phyloP scores from a whole-genome alignment of 2,888 invertebrate genomes.

The Sympetrum striolatum region DNA sequence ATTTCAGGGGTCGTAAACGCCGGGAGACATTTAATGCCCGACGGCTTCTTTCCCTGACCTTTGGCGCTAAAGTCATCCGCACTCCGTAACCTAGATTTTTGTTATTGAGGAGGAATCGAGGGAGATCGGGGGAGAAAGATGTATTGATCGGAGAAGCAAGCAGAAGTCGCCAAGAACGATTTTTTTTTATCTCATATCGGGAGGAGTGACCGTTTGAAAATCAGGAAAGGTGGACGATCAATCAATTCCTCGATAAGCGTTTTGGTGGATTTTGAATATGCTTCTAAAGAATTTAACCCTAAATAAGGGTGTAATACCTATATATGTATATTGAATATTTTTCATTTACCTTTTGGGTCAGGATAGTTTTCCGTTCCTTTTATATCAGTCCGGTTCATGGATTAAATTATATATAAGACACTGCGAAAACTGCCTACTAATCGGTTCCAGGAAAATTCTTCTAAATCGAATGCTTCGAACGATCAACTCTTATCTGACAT shows the following conservation, averaged over 20 bases:
- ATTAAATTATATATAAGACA: too few relatives aligned
- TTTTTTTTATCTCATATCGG: background rate
- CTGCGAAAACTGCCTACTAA: too few relatives aligned
- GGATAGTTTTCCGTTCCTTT: too few relatives aligned
- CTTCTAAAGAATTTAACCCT: too few relatives aligned
- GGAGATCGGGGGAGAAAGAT: background rate
- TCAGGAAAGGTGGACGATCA: constrained; percentile 6
- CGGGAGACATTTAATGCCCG: background rate
- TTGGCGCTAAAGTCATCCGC: background rate
- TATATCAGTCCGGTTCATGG: too few relatives aligned
- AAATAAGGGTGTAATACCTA: too few relatives aligned
- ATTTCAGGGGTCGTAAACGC: background rate
- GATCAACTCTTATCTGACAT: too few relatives aligned
- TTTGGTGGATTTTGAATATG: too few relatives aligned
- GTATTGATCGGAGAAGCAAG: background rate
- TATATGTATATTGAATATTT: too few relatives aligned
- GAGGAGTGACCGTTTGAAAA: background rate
- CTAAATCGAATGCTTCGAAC: too few relatives aligned
- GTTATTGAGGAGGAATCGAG: background rate
- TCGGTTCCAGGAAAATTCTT: too few relatives aligned
- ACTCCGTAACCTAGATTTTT: background rate
- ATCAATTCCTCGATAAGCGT: background rate
- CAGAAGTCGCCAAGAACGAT: background rate
- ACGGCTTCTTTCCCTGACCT: background rate
- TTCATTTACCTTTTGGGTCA: too few relatives aligned